Evolutionary conservation across 1,140 invertebrate species (phyloP).

Genomic region (Galendromus occidentalis): DNA sequence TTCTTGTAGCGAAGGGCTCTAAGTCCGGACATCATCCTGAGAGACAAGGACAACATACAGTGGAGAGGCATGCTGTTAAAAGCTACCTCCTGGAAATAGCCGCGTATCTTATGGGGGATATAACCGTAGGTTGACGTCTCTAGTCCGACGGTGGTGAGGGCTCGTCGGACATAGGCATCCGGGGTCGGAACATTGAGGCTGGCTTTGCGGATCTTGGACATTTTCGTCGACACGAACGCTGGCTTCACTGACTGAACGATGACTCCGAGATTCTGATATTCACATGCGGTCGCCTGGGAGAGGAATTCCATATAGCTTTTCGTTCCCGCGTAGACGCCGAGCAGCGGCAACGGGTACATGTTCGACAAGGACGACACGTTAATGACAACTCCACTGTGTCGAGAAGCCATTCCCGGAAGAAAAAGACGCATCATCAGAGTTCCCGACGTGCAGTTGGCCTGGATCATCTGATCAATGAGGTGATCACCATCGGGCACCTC

Average conservation of each 20-base stretch:
- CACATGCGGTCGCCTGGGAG: slow-evolving; percentile 50
- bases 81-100: slow-evolving; percentile 20
- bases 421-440: slow-evolving; percentile 53
- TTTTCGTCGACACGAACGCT: slow-evolving; percentile 75
- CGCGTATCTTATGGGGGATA: slow-evolving; percentile 27
- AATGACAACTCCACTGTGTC: slow-evolving; percentile 63
- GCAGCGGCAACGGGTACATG: slow-evolving; percentile 52
- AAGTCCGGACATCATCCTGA: slow-evolving; percentile 14
- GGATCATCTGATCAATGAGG: slow-evolving; percentile 17
- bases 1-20: neutral
- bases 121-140: slow-evolving; percentile 53
- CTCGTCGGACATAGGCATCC: slow-evolving; percentile 48
- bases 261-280: slow-evolving; percentile 55
- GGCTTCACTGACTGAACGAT: slow-evolving; percentile 58
- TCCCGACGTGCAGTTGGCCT: slow-evolving; percentile 15
- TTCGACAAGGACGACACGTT: slow-evolving; percentile 74
- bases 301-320: slow-evolving; percentile 78
- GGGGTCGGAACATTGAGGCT: slow-evolving; percentile 58
- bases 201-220: slow-evolving; percentile 64
- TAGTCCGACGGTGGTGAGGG: slow-evolving; percentile 53
- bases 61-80: slow-evolving; percentile 24
- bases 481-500: slow-evolving; percentile 17
- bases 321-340: slow-evolving; percentile 66
- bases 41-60: slow-evolving; percentile 22
- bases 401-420: slow-evolving; percentile 67